A percentile compares a stretch with the other conserved stretches of the same genome.
These are phyloP conservation scores for Apotomis betuletana DNA, from an alignment of 2,888 invertebrate genomes.

Conservation along the genomic window DNA sequence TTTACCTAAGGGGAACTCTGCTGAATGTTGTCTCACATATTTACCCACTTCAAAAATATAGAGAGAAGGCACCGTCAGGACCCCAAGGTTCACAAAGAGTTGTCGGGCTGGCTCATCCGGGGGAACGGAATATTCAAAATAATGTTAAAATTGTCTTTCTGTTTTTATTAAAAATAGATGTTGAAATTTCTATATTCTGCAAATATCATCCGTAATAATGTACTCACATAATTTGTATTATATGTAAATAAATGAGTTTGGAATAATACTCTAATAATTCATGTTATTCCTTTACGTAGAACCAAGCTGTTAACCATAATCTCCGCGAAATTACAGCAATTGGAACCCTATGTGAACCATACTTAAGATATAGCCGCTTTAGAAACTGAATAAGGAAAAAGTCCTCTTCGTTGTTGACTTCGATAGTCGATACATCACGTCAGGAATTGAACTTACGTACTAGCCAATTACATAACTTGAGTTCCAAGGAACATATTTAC, in stretches of 20 bases:
- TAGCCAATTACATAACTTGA: slow-evolving; percentile 8
- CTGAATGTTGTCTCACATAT: no score
- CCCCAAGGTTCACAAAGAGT: no score
- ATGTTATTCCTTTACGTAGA: neutral
- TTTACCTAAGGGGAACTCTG: no score
- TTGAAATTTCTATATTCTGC: no score
- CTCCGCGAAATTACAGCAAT: neutral
- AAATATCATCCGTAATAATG: no score
- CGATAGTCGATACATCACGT: slow-evolving; percentile 16
- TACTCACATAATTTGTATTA: neutral
- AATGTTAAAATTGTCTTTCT: no score
- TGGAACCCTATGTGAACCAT: neutral
- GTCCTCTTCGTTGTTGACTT: neutral
- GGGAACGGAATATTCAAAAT: no score
- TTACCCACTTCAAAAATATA: no score
- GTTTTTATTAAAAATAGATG: no score
- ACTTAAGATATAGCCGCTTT: neutral
- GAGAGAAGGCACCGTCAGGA: no score
- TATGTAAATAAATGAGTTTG: neutral
- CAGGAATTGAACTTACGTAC: slow-evolving; percentile 12
- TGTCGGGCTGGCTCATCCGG: no score
- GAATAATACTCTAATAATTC: neutral
- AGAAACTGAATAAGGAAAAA: slow-evolving; percentile 13
- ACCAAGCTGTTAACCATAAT: neutral
- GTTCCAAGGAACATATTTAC: neutral